Evolutionary conservation across 2,113 vertebrate species (phyloP).

Genomic region (Heteronetta atricapilla): DNA sequence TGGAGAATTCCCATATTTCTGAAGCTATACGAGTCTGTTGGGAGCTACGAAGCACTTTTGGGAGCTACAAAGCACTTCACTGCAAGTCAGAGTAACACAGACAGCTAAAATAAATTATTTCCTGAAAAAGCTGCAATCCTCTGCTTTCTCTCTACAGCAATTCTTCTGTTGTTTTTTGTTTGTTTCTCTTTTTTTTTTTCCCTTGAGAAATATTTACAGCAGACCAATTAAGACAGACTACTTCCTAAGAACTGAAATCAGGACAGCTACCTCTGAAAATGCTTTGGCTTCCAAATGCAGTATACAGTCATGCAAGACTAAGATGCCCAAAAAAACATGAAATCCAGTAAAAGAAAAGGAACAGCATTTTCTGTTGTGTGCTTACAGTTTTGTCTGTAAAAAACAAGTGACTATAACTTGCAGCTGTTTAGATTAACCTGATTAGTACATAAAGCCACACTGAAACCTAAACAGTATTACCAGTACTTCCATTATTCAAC

Average conservation of each 20-base stretch:
- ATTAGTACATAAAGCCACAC: neutral
- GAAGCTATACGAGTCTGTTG: neutral
- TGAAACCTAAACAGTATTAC: neutral
- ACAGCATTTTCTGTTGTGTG: neutral
- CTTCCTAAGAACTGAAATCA: neutral
- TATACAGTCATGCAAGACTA: neutral
- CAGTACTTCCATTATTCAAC: neutral
- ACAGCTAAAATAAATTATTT: neutral
- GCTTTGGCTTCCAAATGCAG: neutral
- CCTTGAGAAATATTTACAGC: neutral
- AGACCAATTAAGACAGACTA: neutral
- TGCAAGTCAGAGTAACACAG: neutral
- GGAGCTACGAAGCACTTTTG: neutral
- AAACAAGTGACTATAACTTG: neutral
- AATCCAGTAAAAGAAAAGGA: neutral
- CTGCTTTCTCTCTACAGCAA: neutral
- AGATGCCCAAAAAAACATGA: neutral
- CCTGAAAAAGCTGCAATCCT: neutral
- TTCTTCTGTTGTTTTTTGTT: neutral
- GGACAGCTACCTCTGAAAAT: neutral
- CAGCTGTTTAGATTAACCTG: neutral
- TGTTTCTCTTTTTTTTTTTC: neutral
- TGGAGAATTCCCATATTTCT: neutral
- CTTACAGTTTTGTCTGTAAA: neutral
- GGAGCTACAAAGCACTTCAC: neutral